Evolutionary conservation across 2,888 invertebrate genomes (phyloP), one percentile per base, ranked within the genome.

Genomic region (Drosophila multiciliata): DNA sequence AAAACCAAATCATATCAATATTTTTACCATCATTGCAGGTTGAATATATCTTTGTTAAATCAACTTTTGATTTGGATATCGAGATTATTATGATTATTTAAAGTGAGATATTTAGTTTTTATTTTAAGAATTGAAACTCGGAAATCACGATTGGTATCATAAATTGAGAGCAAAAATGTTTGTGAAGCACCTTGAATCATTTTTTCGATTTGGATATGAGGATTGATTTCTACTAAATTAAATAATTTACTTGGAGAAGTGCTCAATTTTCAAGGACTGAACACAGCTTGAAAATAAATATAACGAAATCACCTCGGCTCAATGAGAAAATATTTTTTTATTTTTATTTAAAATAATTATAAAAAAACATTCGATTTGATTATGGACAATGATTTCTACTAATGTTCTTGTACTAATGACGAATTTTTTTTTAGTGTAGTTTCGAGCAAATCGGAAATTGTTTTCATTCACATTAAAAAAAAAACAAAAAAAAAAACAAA

Each of bases 381-480:
- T 23, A 15, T 15, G 45, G 20, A 2, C 7, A 20, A 20, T 8
- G 20, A 20, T 11, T 6, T 6, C 42, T 42, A 42, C 42, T 12
- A 48, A 49, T 9, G 8, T 23, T 23, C 23, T 17, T 26, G 8
- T 26, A 8, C 42, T 17, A 36, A 36, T 23, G 17, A 2, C 15
- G 5, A 3, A 26, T 11, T 17, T 55, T 55, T 55, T n/a, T 38
- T 38, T n/a, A 38, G 55, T 55, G 55, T 29, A 55, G 36, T n/a
- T 36, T 54, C 23, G 12, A 54, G n/a, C 26, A 29, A 50, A 68
- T 49, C 32, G 35, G 23, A 48, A 52, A 33, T 36, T 38, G 33
- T 52, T 48, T 79, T 75, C 79, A 76, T 78, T 68, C 70, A 73
- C 59, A 53, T 66, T 83, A 66, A 48, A 73, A 89, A 57, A 83